Evolutionary conservation across 2,113 vertebrate species (phyloP), one percentile per base, ranked within the genome.

Genomic region (Enhydra lutris): DNA sequence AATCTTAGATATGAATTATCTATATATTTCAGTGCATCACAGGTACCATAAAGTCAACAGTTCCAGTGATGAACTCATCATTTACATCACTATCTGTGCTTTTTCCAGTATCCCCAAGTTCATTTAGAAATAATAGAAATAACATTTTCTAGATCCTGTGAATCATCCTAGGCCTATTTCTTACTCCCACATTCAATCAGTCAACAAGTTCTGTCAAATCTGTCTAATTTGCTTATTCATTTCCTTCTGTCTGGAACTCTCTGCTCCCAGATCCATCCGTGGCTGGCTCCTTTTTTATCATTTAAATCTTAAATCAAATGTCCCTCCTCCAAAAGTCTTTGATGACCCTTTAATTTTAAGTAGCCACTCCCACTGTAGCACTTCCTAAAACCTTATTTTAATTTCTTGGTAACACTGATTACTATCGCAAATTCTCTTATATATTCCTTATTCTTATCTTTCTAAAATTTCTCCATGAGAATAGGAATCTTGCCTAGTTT

Each of bases 211-310:
- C 96, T 91, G 96, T 98, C 94, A 97, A 92, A 94, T 97, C 89
- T 96, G 97, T 96, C 84, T 97, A 78, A 97, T 95, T 97, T 1
- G 36, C 90, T 97, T 97, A 97, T 97, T 98, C 96, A 98, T 96
- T 97, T 96, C 84, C 97, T 98, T 97, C 94, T 98, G 96, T 97
- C 95, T 97, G 81, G 95, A 92, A 89, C 91, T 84, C 82, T 89
- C 84, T 89, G 81, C 78, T 79, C 55, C 36, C 65, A 89, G 36
- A 97, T 86, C 63, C 26, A 81, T 63, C 24, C 0, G 0, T 89
- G 26, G 3, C 36, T 95, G 73, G 34, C 39, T 96, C 84, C 65
- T 94, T 92, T 89, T 89, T 92, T 59, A 94, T 94, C 84, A 92
- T 88, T 73, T 15, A 89, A 61, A 88, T 95, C 21, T 65, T 76